Percentiles rank a stretch among this genome's conserved stretches.
Evolutionary conservation across 2,113 vertebrate genomes (phyloP).

Genomic region (Hippoglossus stenolepis): DNA sequence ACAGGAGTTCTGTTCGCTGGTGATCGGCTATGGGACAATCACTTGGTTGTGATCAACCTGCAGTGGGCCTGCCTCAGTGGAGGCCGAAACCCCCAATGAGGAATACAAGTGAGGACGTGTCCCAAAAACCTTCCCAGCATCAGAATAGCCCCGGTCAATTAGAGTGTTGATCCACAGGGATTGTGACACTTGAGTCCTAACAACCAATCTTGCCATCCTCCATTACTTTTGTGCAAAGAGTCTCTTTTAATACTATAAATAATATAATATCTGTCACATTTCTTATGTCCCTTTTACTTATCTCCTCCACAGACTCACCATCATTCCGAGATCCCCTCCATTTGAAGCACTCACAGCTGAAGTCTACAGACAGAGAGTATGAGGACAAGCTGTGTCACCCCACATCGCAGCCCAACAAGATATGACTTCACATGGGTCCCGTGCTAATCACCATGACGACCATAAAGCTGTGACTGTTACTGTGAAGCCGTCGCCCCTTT

Average conservation of each 20-base stretch:
- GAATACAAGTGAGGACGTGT: too few species aligned
- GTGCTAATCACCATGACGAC: slow-evolving; percentile 67
- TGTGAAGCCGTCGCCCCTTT: slow-evolving; percentile 52
- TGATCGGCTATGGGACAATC: too few species aligned
- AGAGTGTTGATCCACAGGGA: too few species aligned
- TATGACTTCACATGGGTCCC: slow-evolving; percentile 67
- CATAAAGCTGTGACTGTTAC: slow-evolving; percentile 71
- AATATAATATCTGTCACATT: background rate
- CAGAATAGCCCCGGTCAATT: too few species aligned
- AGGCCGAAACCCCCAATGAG: too few species aligned
- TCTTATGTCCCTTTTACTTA: slow-evolving; percentile 14
- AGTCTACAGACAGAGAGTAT: slow-evolving; percentile 53
- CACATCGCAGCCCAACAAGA: slow-evolving; percentile 42
- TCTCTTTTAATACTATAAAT: background rate
- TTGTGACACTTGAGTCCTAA: too few species aligned
- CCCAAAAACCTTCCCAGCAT: too few species aligned
- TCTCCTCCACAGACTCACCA: slow-evolving; percentile 50
- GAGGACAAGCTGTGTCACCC: slow-evolving; percentile 63
- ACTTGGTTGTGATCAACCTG: too few species aligned
- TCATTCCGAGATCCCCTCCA: slow-evolving; percentile 23
- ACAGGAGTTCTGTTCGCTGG: too few species aligned
- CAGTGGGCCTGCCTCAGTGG: too few species aligned
- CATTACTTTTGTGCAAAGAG: background rate
- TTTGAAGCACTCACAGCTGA: slow-evolving; percentile 17
- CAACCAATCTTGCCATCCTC: background rate